A percentile compares a stretch with the other conserved stretches of the same genome.
phyloP scores from a whole-genome alignment of 2,888 invertebrate species.

The Rosalia funebris region DNA sequence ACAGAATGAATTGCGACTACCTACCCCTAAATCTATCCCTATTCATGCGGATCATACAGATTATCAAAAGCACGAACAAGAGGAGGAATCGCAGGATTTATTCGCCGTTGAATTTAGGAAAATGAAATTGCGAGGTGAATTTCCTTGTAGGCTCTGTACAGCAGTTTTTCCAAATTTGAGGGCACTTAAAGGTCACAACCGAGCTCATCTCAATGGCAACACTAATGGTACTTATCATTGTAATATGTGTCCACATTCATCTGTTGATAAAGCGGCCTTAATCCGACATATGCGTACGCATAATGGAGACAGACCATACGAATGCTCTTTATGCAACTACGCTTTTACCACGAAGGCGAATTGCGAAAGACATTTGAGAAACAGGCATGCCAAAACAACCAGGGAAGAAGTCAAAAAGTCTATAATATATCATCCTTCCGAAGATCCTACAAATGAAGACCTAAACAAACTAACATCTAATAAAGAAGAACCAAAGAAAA shows the following conservation, averaged over 20 bases:
- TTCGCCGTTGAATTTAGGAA: conserved; percentile 87
- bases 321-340: conserved; percentile 94
- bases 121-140: conserved; percentile 90
- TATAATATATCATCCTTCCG: conserved; percentile 87
- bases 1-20: conserved; percentile 36
- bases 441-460: conserved; percentile 84
- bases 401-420: conserved; percentile 89
- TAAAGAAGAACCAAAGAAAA: conserved; percentile 69
- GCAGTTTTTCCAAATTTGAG: conserved; percentile 88
- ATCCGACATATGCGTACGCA: conserved; percentile 93
- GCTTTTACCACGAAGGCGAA: conserved; percentile 98
- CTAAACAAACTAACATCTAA: conserved; percentile 67
- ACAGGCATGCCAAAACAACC: conserved; percentile 86
- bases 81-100: conserved; percentile 83
- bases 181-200: conserved; percentile 90
- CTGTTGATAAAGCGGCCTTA: conserved; percentile 89
- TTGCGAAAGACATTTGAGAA: conserved; percentile 93
- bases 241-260: conserved; percentile 91
- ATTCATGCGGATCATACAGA: conserved; percentile 39
- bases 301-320: conserved; percentile 94
- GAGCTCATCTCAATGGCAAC: conserved; percentile 83
- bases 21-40: conserved; percentile 36
- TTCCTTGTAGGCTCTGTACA: conserved; percentile 89
- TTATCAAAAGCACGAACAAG: conserved; percentile 64
- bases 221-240: conserved; percentile 86